A percentile compares a stretch with the other conserved stretches of the same genome.
These are phyloP conservation scores for Monochamus alternatus DNA, from an alignment of 2,888 invertebrate genomes.

Conservation along the genomic window DNA sequence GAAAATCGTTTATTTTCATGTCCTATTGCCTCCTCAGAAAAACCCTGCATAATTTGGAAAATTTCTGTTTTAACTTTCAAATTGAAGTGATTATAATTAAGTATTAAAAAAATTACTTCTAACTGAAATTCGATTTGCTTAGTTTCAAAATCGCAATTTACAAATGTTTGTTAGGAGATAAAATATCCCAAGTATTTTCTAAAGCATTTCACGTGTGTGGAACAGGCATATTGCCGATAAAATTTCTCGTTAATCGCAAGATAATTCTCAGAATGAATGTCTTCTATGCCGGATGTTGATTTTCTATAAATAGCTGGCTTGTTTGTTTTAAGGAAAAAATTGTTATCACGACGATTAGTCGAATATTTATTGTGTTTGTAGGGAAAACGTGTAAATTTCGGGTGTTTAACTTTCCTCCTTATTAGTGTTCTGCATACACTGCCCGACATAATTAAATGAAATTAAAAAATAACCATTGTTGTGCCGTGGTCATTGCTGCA, in stretches of 20 bases:
- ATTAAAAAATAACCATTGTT: too few species aligned
- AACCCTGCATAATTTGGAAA: too few species aligned
- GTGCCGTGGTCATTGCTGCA: too few species aligned
- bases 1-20: too few species aligned
- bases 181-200: neutral
- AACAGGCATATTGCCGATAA: neutral
- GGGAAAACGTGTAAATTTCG: conserved; percentile 7
- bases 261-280: neutral
- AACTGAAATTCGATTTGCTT: too few species aligned
- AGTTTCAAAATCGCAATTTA: too few species aligned
- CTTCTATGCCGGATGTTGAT: conserved; percentile 18
- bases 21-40: too few species aligned
- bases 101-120: too few species aligned
- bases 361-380: conserved; percentile 23
- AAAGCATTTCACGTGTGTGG: neutral
- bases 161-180: too few species aligned
- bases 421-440: neutral
- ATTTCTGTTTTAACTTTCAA: too few species aligned
- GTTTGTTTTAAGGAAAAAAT: conserved; percentile 18
- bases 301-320: conserved; percentile 21
- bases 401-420: conserved; percentile 4
- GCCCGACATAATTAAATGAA: neutral
- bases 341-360: conserved; percentile 18
- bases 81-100: too few species aligned
- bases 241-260: neutral